Evolutionary conservation across 2,113 vertebrate genomes (phyloP).

Genomic region (Gorsachius goisagi): DNA sequence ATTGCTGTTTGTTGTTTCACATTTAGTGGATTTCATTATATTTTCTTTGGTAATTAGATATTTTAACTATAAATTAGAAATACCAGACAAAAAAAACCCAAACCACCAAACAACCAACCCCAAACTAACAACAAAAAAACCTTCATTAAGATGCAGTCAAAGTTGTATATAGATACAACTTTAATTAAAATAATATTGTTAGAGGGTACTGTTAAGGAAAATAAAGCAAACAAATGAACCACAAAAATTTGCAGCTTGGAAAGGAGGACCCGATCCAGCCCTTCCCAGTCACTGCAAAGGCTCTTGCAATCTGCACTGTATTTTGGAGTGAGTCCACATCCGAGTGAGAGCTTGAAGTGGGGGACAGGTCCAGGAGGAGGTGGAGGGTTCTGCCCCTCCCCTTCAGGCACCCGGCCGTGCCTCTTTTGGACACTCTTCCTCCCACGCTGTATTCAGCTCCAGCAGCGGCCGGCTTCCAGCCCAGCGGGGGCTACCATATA

Average conservation of each 20-base stretch:
- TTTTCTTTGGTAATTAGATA: constrained; percentile 66
- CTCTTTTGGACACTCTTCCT: not conserved
- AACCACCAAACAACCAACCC: not conserved
- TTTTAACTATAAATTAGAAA: constrained; percentile 60
- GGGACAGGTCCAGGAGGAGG: not conserved
- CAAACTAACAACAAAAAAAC: not conserved
- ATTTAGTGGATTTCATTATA: constrained; percentile 60
- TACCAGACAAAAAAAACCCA: not conserved
- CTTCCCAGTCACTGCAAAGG: not conserved
- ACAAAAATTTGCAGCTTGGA: not conserved
- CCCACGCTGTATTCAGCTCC: not conserved
- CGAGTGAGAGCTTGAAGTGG: not conserved
- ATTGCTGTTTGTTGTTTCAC: constrained; percentile 60
- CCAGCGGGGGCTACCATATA: not conserved
- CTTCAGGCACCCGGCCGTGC: not conserved
- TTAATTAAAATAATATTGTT: constrained; percentile 53
- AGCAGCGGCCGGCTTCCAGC: not conserved
- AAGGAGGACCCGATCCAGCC: not conserved
- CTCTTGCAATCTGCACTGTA: not conserved
- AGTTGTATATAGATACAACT: not conserved
- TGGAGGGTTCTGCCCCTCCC: not conserved
- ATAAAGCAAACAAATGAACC: constrained; percentile 32
- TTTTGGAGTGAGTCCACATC: not conserved
- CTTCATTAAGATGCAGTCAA: constrained; percentile 52
- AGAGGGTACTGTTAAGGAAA: not conserved